Base-by-base conservation (phyloP, 2,113 vertebrate genomes). In the Phoxinus phoxinus region DNA sequence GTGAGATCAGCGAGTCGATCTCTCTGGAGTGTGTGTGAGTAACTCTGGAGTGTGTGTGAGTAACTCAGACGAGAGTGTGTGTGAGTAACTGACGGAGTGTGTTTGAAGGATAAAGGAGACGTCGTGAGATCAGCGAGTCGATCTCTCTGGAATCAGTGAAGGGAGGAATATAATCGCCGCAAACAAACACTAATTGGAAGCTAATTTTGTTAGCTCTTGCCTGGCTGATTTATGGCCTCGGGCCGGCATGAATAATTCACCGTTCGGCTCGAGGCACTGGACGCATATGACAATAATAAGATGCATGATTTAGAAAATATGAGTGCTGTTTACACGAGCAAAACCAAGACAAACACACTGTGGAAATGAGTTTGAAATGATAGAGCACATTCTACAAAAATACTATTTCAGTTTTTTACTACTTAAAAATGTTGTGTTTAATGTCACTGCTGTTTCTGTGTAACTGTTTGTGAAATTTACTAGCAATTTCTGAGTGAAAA, bases 201-300 rank as follows among this genome's bases (percentile, higher is more conserved):
- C 94, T 96, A 95, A 96, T 96, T 95, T 96, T 91, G 93, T 95
- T 96, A 95, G 93, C 93, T 93, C 95, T 96, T 96, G 96, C 96
- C 94, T 94, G 94, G 92, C 93, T 94, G 95, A 96, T 94, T 97
- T 97, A 97, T 96, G 90, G 96, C 97, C 96, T 96, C 90, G 93
- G 96, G 96, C 92, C 93, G 93, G 81, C 85, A 96, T 97, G 96
- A 97, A 97, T 98, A 96, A 97, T 97, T 93, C 91, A 96, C 92
- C 89, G 91, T 92, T 84, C 86, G 84, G 94, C 94, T 82, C 95
- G 93, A 94, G 91, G 90, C 90, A 90, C 84, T 93, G 93, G 92
- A 93, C 93, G 95, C 94, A 93, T 95, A 90, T 89, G 91, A 74
- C 86, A 91, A 94, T 96, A 95, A 95, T 96, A 93, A 91, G 93